Evolutionary conservation across 2,113 vertebrate species (phyloP).

Genomic region (Catharus fuscescens): DNA sequence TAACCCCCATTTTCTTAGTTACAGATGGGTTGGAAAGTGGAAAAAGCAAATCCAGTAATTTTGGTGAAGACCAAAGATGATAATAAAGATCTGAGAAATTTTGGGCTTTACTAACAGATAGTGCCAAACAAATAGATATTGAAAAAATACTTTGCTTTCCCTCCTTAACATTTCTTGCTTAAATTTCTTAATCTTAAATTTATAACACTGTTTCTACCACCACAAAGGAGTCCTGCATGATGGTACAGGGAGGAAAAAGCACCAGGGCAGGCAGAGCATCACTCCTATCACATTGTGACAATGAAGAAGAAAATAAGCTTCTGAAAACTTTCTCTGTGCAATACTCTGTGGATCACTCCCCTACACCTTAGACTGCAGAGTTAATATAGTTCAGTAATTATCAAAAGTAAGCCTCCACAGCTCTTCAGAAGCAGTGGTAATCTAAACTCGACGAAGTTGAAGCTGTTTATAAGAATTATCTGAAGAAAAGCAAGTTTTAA

Average conservation of each 20-base stretch:
- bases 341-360: neutral
- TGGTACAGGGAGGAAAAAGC: neutral
- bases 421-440: neutral
- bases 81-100: neutral
- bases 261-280: neutral
- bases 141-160: neutral
- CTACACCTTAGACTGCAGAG: neutral
- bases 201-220: neutral
- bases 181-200: neutral
- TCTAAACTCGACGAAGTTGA: neutral
- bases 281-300: neutral
- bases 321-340: neutral
- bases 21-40: neutral
- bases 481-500: neutral
- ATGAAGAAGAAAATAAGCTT: neutral
- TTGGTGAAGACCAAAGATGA: neutral
- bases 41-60: neutral
- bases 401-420: neutral
- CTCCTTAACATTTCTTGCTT: neutral
- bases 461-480: neutral
- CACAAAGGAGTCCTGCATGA: neutral
- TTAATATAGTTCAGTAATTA: neutral
- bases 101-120: neutral
- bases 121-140: neutral
- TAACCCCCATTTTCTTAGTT: neutral